Conservation (phyloP, 2,113 vertebrate species). For the Hydropotes inermis region DNA sequence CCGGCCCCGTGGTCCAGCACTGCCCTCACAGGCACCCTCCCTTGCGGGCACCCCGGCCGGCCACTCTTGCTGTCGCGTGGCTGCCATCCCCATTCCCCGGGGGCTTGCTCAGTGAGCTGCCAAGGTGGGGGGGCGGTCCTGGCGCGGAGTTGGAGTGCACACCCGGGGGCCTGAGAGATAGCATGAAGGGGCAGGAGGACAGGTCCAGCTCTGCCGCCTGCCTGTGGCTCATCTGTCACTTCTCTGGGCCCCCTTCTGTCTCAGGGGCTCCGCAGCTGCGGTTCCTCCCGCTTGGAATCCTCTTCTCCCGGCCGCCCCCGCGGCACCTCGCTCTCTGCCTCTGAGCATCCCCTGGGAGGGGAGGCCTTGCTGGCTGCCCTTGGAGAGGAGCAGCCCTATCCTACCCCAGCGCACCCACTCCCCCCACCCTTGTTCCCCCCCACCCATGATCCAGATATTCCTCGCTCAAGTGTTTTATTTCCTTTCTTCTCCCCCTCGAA, state of each 20-base stretch:
- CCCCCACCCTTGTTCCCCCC: not conserved
- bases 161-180: not conserved
- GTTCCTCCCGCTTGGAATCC: not conserved
- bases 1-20: not conserved
- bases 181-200: not conserved
- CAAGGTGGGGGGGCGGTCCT: not conserved
- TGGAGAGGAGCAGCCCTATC: not conserved
- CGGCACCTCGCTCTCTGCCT: not conserved
- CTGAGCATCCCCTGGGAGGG: not conserved
- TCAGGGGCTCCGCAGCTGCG: not conserved
- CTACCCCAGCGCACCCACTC: rapidly evolving
- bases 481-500: not conserved
- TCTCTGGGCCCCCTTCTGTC: not conserved
- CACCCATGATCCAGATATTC: not conserved
- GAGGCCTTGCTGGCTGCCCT: not conserved
- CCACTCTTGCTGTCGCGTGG: not conserved
- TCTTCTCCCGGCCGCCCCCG: not conserved
- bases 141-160: not conserved
- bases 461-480: not conserved
- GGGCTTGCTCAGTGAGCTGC: not conserved
- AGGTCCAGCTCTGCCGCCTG: not conserved
- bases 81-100: not conserved
- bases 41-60: not conserved
- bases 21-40: not conserved
- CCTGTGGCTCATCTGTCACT: not conserved